These are phyloP conservation scores for Bombus cullumanus DNA, from an alignment of 1,140 invertebrate species.

Conservation along the genomic window DNA sequence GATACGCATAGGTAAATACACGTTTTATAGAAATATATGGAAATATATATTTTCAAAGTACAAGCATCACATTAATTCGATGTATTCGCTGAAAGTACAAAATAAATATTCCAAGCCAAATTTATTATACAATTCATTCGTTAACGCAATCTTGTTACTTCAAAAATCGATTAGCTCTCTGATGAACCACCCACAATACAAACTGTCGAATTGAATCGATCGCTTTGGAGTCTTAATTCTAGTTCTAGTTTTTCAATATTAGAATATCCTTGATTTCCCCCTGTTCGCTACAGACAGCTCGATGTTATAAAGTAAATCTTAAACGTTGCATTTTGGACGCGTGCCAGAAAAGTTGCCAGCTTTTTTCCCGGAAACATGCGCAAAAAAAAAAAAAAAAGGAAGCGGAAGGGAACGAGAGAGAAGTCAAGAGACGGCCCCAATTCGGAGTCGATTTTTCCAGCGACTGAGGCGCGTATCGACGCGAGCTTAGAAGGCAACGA, in stretches of 20 bases:
- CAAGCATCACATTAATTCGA: too few relatives aligned
- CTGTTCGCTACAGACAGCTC: too few relatives aligned
- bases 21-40: too few relatives aligned
- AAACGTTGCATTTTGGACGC: not conserved
- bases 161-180: not conserved
- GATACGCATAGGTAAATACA: too few relatives aligned
- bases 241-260: not conserved
- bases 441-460: constrained; percentile 27
- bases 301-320: not conserved
- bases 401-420: not conserved
- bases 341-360: not conserved
- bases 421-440: constrained; percentile 2
- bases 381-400: not conserved
- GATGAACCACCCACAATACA: not conserved
- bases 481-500: constrained; percentile 37
- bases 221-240: not conserved
- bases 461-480: not conserved
- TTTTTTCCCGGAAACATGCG: not conserved
- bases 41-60: too few relatives aligned
- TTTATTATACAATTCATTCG: too few relatives aligned
- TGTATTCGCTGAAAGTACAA: too few relatives aligned
- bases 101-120: too few relatives aligned
- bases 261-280: not conserved
- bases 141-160: not conserved
- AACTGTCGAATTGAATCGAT: not conserved